These are phyloP conservation scores for Aphelocoma coerulescens DNA, from an alignment of 2,113 vertebrate species.

Conservation along the genomic window DNA sequence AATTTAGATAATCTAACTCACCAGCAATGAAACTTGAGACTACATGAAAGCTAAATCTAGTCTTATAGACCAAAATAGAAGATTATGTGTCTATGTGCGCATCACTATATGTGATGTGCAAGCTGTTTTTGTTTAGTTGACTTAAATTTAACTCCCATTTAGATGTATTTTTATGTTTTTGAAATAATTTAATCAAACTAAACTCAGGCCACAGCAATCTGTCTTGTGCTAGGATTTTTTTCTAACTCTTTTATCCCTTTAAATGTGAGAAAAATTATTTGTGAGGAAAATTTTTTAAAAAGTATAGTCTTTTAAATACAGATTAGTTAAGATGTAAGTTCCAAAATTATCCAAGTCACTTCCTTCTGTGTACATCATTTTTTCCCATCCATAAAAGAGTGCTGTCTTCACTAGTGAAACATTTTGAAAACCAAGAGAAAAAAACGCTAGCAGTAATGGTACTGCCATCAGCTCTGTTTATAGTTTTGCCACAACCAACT, in stretches of 20 bases:
- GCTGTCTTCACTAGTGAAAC: neutral
- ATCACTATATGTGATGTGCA: neutral
- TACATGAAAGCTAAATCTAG: neutral
- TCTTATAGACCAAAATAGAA: neutral
- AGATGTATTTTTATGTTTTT: neutral
- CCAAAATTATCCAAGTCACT: neutral
- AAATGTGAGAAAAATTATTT: neutral
- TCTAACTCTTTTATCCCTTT: neutral
- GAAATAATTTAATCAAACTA: neutral
- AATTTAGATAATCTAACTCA: constrained; percentile 5
- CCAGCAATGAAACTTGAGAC: neutral
- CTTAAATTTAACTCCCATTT: neutral
- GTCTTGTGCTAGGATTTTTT: neutral
- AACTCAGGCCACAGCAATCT: neutral
- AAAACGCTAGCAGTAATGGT: rapidly evolving
- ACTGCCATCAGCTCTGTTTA: neutral
- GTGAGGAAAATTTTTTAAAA: neutral
- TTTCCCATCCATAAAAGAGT: neutral
- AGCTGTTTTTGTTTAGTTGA: neutral
- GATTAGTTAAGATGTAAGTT: neutral
- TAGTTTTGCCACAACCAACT: neutral
- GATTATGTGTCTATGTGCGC: rapidly evolving
- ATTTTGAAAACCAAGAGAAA: neutral
- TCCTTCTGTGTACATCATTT: neutral
- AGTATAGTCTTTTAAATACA: neutral